Evolutionary conservation across 2,797 vertebrate species (phyloP).

Genomic region (Cichlasoma orientale): DNA sequence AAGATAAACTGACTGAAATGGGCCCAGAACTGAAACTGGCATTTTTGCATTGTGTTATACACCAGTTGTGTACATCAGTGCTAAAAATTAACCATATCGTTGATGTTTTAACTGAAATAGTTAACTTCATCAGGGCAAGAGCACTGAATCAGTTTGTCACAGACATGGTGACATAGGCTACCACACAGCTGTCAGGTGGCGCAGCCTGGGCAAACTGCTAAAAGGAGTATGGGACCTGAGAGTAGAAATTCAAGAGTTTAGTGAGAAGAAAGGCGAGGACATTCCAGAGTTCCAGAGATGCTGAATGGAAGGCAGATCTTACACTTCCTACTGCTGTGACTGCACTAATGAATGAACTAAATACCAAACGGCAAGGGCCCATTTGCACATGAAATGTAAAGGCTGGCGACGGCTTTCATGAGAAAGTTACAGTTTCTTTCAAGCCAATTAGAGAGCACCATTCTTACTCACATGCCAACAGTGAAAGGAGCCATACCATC

Average conservation of each 20-base stretch:
- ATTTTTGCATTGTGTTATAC: background rate
- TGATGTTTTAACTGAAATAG: background rate
- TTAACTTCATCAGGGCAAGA: background rate
- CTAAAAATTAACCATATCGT: background rate
- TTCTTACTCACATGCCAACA: constrained; percentile 28
- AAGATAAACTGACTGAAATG: background rate
- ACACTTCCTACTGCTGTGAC: background rate
- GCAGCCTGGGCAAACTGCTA: background rate
- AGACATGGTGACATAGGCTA: background rate
- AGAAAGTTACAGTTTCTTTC: background rate
- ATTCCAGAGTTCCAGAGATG: background rate
- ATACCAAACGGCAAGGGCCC: background rate
- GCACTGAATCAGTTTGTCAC: background rate
- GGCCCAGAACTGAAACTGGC: background rate
- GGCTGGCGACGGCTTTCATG: background rate
- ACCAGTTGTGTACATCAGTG: background rate
- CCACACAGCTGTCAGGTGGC: background rate
- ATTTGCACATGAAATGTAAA: constrained; percentile 6
- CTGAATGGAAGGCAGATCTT: background rate
- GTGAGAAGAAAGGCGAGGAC: background rate
- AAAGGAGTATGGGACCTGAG: background rate
- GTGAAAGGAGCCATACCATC: constrained; percentile 39
- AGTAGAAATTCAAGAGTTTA: background rate
- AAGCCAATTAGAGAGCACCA: background rate
- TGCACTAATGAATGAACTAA: background rate